Evolutionary conservation across 30 jellyfish, hydroid and myxozoan genomes (phyloP).

Genomic region (Euphysa ruthae): DNA sequence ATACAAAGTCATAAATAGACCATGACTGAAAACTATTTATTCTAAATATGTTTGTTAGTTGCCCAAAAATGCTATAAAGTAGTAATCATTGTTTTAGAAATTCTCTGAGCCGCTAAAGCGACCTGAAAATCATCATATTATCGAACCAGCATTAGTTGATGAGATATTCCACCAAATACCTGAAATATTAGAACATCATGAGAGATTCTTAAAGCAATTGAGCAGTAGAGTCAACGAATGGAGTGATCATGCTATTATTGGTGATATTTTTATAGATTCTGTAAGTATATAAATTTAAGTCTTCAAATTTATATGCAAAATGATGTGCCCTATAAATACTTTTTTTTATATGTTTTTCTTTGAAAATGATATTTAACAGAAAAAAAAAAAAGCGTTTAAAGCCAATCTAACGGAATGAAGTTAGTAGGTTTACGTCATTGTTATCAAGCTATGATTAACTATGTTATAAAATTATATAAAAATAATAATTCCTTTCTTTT

Average conservation of each 20-base stretch:
- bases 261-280: slow-evolving; percentile 85
- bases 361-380: no score
- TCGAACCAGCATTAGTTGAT: slow-evolving; percentile 81
- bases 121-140: slow-evolving; percentile 61
- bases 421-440: no score
- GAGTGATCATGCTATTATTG: slow-evolving; percentile 75
- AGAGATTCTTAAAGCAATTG: slow-evolving; percentile 70
- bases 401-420: no score
- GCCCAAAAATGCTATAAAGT: no score
- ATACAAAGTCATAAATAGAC: no score
- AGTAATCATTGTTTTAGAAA: slow-evolving; percentile 57
- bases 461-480: no score
- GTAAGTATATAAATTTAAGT: slow-evolving; percentile 39
- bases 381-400: no score
- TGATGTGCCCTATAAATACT: no score
- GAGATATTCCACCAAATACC: slow-evolving; percentile 92
- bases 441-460: no score
- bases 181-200: slow-evolving; percentile 78
- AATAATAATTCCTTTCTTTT: no score
- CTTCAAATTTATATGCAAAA: no score
- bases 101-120: slow-evolving; percentile 72
- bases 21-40: neutral
- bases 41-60: neutral
- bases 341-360: no score
- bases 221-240: slow-evolving; percentile 75